A percentile compares a stretch with the other conserved stretches of the same genome.
Conservation (phyloP, 2,888 invertebrate species). For the Copidosoma aretas region DNA sequence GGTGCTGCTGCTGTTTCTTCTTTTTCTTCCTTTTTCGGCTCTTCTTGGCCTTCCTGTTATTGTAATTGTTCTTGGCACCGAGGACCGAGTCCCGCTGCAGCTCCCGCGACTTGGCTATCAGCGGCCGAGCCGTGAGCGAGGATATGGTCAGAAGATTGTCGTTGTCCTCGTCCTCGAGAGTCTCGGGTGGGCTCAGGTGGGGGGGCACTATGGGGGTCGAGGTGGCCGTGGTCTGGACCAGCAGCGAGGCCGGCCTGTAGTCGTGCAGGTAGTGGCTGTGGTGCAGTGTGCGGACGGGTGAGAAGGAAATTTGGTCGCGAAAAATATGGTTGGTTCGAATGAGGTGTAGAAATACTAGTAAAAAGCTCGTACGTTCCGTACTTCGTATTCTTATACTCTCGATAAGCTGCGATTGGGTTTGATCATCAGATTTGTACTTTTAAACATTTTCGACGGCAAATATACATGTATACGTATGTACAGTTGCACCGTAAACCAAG, state of each 20-base stretch:
- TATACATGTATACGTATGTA: too few species aligned
- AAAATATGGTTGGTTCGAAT: too few species aligned
- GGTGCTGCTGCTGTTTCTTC: too few species aligned
- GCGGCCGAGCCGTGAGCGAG: conserved; percentile 74
- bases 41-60: conserved; percentile 43
- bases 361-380: too few species aligned
- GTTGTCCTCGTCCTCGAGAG: conserved; percentile 71
- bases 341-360: too few species aligned
- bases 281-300: neutral
- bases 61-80: too few species aligned
- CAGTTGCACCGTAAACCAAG: too few species aligned
- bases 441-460: too few species aligned
- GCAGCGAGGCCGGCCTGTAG: conserved; percentile 63
- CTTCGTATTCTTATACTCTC: too few species aligned
- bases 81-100: conserved; percentile 42
- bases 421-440: too few species aligned
- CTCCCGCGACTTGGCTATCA: conserved; percentile 74
- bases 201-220: conserved; percentile 61
- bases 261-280: conserved; percentile 34
- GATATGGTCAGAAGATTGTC: conserved; percentile 77
- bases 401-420: too few species aligned
- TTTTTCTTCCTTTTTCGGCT: conserved; percentile 43
- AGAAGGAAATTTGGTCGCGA: too few species aligned
- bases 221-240: conserved; percentile 62
- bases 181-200: conserved; percentile 61